Percentiles rank a stretch among this genome's conserved stretches.
These are phyloP conservation scores for Dermolepida albohirtum DNA, from an alignment of 2,888 invertebrate species.

Conservation along the genomic window DNA sequence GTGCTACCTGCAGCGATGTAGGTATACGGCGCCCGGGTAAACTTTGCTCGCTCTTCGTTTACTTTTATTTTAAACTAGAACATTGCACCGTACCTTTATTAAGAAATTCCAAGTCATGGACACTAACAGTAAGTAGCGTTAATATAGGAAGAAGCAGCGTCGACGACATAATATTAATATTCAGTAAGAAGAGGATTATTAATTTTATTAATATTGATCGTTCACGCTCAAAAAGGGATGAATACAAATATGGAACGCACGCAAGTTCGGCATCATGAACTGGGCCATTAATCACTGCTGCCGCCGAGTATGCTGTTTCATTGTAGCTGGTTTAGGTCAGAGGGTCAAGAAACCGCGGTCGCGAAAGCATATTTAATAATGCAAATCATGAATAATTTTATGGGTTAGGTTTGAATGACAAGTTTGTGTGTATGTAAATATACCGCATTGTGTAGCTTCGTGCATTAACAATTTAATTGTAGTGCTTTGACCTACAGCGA, in stretches of 20 bases:
- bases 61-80: neutral
- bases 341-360: slow-evolving; percentile 39
- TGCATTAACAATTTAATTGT: no score
- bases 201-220: slow-evolving; percentile 6
- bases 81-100: slow-evolving; percentile 13
- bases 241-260: slow-evolving; percentile 44
- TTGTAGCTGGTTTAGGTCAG: slow-evolving; percentile 38
- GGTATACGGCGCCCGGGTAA: neutral
- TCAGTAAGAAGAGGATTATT: no score
- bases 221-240: slow-evolving; percentile 25
- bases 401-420: neutral
- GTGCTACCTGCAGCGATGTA: neutral
- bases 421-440: no score
- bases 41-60: no score
- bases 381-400: slow-evolving; percentile 24
- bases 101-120: slow-evolving; percentile 31
- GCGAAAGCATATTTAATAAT: slow-evolving; percentile 21
- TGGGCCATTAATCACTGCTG: slow-evolving; percentile 45
- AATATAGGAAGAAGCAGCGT: neutral
- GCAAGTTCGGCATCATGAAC: slow-evolving; percentile 42
- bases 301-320: slow-evolving; percentile 23
- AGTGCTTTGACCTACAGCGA: no score
- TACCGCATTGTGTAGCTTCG: no score
- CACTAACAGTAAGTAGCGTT: slow-evolving; percentile 10
- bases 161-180: neutral